Conservation (phyloP, 2,797 vertebrate genomes). For the Podarcis lilfordi region DNA sequence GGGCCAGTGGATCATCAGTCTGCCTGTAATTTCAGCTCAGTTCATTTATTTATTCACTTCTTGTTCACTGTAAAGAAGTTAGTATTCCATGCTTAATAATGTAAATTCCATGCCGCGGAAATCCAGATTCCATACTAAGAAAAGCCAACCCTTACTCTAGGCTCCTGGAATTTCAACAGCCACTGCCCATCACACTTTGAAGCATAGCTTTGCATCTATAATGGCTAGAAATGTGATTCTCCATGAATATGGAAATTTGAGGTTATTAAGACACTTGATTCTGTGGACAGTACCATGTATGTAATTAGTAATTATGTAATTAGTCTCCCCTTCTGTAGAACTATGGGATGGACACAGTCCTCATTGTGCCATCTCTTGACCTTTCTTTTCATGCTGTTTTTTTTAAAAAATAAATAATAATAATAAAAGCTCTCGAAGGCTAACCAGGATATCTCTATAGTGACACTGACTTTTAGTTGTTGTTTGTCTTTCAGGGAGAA, state of each 20-base stretch:
- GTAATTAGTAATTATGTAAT: too few relatives aligned
- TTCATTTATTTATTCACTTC: background rate
- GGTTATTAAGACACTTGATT: background rate
- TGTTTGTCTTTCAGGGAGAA: background rate
- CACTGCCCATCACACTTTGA: background rate
- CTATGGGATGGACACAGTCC: background rate
- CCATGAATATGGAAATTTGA: background rate
- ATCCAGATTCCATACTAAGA: background rate
- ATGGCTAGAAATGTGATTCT: background rate
- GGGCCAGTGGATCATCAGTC: background rate
- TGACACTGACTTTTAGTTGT: fast-evolving
- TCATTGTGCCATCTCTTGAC: background rate
- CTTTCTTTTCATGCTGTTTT: background rate
- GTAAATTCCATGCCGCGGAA: background rate
- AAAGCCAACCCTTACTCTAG: background rate
- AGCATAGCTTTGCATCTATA: background rate
- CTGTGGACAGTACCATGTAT: too few relatives aligned
- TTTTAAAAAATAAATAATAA: background rate
- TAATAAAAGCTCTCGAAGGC: too few relatives aligned
- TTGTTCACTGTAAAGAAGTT: background rate
- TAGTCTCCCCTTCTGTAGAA: too few relatives aligned
- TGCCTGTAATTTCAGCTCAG: background rate
- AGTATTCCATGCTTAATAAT: background rate
- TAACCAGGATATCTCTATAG: too few relatives aligned
- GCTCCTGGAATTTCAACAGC: background rate